Conservation (phyloP, 2,888 invertebrate species). For the Eudasyphora cyanicolor region DNA sequence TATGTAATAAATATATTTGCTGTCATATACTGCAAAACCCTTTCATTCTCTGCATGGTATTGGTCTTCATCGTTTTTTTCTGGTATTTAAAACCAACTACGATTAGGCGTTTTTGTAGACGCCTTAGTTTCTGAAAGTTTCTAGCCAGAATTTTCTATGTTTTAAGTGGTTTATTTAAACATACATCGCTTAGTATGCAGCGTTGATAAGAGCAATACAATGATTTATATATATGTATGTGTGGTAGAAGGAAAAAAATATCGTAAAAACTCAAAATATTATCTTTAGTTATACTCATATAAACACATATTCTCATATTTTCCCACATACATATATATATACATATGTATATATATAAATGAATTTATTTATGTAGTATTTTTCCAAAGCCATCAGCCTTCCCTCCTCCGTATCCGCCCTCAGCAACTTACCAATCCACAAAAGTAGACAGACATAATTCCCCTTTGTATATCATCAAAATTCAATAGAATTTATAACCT, state of each 20-base stretch:
- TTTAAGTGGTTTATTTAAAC: background rate
- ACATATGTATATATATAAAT: background rate
- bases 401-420: background rate
- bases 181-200: background rate
- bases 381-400: background rate
- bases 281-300: background rate
- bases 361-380: too few relatives aligned
- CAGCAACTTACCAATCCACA: background rate
- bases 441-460: constrained; percentile 38
- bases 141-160: background rate
- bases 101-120: background rate
- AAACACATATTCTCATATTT: background rate
- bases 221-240: background rate
- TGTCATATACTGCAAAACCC: too few relatives aligned
- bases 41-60: too few relatives aligned
- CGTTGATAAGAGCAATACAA: background rate
- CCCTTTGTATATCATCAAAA: constrained; percentile 53
- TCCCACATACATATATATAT: background rate
- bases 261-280: background rate
- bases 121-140: background rate
- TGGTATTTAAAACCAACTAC: too few relatives aligned
- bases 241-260: background rate
- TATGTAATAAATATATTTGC: too few relatives aligned
- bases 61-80: too few relatives aligned
- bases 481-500: constrained; percentile 51